phyloP scores from a whole-genome alignment of 1,140 invertebrate species.

The Drosophila willistoni region DNA sequence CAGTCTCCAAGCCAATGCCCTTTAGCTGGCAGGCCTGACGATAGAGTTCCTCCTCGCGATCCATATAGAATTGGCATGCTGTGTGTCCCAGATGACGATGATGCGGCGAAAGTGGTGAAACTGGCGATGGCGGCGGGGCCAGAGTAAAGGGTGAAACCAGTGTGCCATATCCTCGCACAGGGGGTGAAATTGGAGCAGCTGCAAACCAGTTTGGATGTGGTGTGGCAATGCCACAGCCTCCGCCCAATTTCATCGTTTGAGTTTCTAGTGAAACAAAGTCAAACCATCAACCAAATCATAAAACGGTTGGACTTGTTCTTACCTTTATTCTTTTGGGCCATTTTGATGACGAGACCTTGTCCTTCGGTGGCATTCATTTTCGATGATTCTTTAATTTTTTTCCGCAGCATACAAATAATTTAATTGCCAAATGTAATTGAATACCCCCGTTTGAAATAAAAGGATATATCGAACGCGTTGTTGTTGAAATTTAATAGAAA shows the following conservation, averaged over 20 bases:
- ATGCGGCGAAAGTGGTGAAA: constrained; percentile 13
- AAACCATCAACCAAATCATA: not conserved
- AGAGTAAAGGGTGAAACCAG: not conserved
- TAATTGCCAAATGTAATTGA: constrained; percentile 53
- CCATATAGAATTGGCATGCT: constrained; percentile 59
- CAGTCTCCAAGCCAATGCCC: constrained; percentile 45
- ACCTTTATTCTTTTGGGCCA: constrained; percentile 75
- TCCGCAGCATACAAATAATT: constrained; percentile 55
- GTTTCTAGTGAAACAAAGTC: constrained; percentile 41
- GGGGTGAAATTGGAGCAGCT: constrained; percentile 11
- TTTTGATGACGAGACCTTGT: constrained; percentile 61
- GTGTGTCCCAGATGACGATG: constrained; percentile 9
- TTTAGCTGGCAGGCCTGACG: constrained; percentile 64
- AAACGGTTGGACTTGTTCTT: not conserved
- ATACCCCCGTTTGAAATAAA: constrained; percentile 7
- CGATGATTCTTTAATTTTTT: not conserved
- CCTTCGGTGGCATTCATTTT: constrained; percentile 57
- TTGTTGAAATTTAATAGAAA: constrained; percentile 42
- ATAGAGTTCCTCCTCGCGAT: constrained; percentile 71
- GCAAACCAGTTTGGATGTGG: constrained; percentile 43
- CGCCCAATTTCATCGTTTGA: constrained; percentile 56
- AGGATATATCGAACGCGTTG: constrained; percentile 20
- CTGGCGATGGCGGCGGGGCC: constrained; percentile 13
- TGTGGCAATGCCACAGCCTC: constrained; percentile 17
- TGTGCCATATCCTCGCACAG: constrained; percentile 1